Conservation (phyloP, 2,888 invertebrate species). For the Cordilura impudica region DNA sequence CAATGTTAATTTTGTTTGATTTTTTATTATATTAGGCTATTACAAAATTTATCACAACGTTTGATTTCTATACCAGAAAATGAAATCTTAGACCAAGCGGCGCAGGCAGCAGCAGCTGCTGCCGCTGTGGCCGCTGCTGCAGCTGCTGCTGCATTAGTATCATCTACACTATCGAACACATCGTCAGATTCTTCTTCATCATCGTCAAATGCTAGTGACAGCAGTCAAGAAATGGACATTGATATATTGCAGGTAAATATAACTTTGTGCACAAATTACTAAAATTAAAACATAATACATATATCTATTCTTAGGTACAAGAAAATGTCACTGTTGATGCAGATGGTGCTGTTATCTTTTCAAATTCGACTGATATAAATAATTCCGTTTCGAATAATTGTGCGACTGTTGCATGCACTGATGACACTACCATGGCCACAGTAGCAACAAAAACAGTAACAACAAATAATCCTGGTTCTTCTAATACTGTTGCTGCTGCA, state of each 20-base stretch:
- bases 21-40: conserved; percentile 76
- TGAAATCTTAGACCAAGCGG: conserved; percentile 79
- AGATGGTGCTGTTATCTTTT: conserved; percentile 75
- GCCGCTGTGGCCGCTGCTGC: conserved; percentile 71
- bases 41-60: conserved; percentile 80
- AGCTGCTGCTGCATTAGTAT: conserved; percentile 62
- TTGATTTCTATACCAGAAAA: conserved; percentile 80
- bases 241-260: conserved; percentile 79
- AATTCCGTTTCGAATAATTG: conserved; percentile 37
- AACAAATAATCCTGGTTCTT: conserved; percentile 34
- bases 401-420: conserved; percentile 9
- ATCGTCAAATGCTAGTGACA: conserved; percentile 71
- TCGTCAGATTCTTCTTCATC: conserved; percentile 66
- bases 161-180: conserved; percentile 70
- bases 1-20: not conserved
- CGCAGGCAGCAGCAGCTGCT: conserved; percentile 76
- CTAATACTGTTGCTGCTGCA: conserved; percentile 37
- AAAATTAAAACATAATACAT: not conserved
- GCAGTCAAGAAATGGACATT: conserved; percentile 80
- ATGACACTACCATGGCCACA: conserved; percentile 43
- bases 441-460: conserved; percentile 40
- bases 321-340: conserved; percentile 77
- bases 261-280: no score
- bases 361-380: conserved; percentile 62
- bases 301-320: conserved; percentile 72